Base-by-base conservation (phyloP, 2,797 vertebrate species). In the Eupleurogrammus muticus region DNA sequence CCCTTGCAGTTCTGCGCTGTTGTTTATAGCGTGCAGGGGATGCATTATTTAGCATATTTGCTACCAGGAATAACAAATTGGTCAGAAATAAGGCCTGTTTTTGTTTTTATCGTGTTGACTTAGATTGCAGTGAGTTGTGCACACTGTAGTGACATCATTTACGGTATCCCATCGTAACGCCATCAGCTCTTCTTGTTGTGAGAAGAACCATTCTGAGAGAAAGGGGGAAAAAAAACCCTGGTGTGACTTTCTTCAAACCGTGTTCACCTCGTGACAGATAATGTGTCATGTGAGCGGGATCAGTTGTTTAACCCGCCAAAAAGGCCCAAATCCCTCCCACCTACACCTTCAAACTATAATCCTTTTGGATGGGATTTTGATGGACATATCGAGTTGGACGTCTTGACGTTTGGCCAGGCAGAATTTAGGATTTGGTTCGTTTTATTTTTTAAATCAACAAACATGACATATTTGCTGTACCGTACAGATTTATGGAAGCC, bases 1-100 rank as follows among this genome's bases (percentile, higher is more conserved):
- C 38, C 60, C 35, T 50, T 65, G 59, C 36, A 68, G 46, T 56
- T 63, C 69, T 51, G 17, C 60, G 23, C 62, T 51, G 44, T 58
- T 79, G 24, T 76, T 65, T 54, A 21, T 24, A 59, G 66, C 73
- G 20, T n/a, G n/a, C 14, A 8, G 10, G 42, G 13, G 38, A 42
- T 82, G 75, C 36, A 75, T 82, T 73, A 73, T 84, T 84, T 52
- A 75, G 13, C 21, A 23, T 28, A 56, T 77, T 72, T 66, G 24
- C 55, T 17, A 23, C 28, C 64, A 47, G 63, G 28, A 72, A 64
- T 52, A 19, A 68, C 24, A 53, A 55, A 32, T 35, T 66, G 56
- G 74, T 49, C 50, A 66, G 38, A 77, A 65, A 66, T 71, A 48
- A 80, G 60, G 21, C 24, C 5, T 24, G 13, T 14, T 70, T 14